phyloP scores from a whole-genome alignment of 2,797 vertebrate genomes.

The Typhlichthys subterraneus region DNA sequence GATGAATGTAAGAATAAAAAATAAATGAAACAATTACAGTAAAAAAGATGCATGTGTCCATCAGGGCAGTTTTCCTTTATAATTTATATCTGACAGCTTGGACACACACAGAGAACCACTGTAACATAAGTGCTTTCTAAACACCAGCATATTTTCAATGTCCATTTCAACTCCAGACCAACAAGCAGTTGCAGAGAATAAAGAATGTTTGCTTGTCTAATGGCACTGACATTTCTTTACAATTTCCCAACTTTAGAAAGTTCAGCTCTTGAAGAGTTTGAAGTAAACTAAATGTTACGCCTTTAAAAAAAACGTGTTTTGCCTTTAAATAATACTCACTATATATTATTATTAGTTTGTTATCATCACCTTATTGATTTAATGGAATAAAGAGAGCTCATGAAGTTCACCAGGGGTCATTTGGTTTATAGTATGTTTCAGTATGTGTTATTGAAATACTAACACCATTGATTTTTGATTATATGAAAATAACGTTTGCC shows the following conservation, averaged over 20 bases:
- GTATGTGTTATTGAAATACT: background rate
- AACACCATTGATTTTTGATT: background rate
- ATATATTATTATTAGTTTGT: too few relatives aligned
- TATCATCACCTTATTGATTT: constrained; percentile 4
- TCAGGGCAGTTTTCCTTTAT: background rate
- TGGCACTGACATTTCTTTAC: constrained; percentile 8
- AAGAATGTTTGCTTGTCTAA: constrained; percentile 18
- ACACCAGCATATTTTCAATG: background rate
- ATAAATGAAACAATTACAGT: constrained; percentile 4
- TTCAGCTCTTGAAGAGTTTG: background rate
- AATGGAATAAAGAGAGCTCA: background rate
- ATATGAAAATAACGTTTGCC: too few relatives aligned
- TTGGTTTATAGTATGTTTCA: background rate
- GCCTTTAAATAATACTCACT: too few relatives aligned
- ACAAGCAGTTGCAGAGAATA: constrained; percentile 8
- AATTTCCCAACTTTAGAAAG: background rate
- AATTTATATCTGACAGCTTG: constrained; percentile 3
- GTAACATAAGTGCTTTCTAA: constrained; percentile 11
- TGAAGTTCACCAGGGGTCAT: background rate
- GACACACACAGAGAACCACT: background rate
- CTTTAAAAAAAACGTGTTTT: too few relatives aligned
- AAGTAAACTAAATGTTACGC: background rate
- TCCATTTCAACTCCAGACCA: constrained; percentile 7
- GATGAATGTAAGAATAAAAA: constrained; percentile 1
- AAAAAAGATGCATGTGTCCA: background rate